These are phyloP conservation scores for Rhinopomastus cyanomelas DNA, from an alignment of 2,113 vertebrate species.

Conservation along the genomic window DNA sequence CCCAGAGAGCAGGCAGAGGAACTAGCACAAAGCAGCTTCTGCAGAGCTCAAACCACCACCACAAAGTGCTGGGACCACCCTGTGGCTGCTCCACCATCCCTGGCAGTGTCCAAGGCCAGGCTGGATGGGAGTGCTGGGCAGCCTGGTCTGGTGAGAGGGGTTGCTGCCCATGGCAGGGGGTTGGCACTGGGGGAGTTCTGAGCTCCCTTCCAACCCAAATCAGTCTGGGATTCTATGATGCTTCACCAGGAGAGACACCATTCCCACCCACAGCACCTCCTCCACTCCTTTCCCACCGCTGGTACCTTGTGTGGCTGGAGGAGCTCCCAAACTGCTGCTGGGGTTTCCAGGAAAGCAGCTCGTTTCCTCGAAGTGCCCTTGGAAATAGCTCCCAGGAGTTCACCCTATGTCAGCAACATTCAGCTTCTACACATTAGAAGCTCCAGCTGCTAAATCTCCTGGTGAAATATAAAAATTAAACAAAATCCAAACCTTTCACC, in stretches of 20 bases:
- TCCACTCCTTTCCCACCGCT: background rate
- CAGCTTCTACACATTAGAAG: background rate
- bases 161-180: too few species aligned
- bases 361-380: background rate
- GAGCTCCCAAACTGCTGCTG: background rate
- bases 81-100: too few species aligned
- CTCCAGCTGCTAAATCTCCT: background rate
- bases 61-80: background rate
- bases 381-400: background rate
- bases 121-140: too few species aligned
- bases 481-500: background rate
- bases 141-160: too few species aligned
- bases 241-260: fast-evolving
- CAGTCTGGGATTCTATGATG: background rate
- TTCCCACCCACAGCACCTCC: background rate
- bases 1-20: too few species aligned
- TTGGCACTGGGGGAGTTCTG: too few species aligned
- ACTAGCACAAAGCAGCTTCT: background rate
- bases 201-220: too few species aligned
- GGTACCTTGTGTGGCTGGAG: background rate
- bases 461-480: background rate
- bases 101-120: too few species aligned
- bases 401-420: fast-evolving
- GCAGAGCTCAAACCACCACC: background rate
- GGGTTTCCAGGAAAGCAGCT: background rate